Percentiles rank a stretch among this genome's conserved stretches.
phyloP scores from a whole-genome alignment of 1,140 invertebrate genomes.

The Nephila pilipes region DNA sequence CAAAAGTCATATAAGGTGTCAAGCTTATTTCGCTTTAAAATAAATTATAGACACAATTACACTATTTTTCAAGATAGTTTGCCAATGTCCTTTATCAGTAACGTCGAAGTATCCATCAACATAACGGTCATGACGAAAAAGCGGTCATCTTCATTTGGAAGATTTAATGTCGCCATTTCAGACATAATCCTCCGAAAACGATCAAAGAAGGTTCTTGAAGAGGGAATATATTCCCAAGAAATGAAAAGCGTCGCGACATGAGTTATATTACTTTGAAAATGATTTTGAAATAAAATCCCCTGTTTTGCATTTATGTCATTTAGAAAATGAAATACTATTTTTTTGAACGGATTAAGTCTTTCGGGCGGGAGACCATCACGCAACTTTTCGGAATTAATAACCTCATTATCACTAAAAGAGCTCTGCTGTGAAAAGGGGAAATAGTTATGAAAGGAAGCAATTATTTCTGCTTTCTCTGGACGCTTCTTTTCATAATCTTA shows the following conservation, averaged over 20 bases:
- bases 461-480: background rate
- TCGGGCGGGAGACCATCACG: background rate
- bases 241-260: background rate
- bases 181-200: background rate
- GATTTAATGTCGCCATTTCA: background rate
- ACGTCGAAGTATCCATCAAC: background rate
- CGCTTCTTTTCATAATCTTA: background rate
- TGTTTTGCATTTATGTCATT: background rate
- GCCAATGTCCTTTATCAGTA: too few species aligned
- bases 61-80: too few species aligned
- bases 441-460: constrained; percentile 2
- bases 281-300: constrained; percentile 5
- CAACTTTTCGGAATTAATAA: background rate
- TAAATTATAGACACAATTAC: too few species aligned
- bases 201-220: too few species aligned
- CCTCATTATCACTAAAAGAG: background rate
- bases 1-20: too few species aligned
- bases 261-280: background rate
- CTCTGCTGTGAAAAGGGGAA: too few species aligned
- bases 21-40: too few species aligned
- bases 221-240: background rate
- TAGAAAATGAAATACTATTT: background rate
- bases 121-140: background rate
- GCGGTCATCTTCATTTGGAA: background rate
- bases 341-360: background rate